Percentiles rank a stretch among this genome's conserved stretches.
phyloP scores from a whole-genome alignment of 53 echinoderm and acorn worm genomes.

The Patiria pectinifera region DNA sequence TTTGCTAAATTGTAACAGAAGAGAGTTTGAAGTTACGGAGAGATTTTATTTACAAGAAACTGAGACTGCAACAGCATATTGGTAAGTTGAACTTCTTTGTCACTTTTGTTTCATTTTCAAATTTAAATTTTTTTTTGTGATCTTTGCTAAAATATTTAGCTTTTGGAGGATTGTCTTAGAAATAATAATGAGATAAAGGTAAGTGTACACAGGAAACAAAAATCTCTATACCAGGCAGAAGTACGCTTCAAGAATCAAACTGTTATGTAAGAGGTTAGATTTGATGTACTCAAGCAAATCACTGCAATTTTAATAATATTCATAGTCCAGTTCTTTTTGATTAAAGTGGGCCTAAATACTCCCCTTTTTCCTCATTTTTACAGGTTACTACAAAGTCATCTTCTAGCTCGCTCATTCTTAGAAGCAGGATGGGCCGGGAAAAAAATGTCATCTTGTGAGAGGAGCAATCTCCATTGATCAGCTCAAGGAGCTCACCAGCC shows the following conservation, averaged over 20 bases:
- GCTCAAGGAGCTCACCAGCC: background rate
- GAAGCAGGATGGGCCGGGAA: background rate
- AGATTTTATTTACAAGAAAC: background rate
- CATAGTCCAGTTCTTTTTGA: background rate
- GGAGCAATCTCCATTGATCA: background rate
- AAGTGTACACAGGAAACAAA: no score
- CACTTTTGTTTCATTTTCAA: background rate
- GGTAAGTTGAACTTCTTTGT: conserved; percentile 26
- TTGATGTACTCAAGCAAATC: no score
- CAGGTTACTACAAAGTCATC: background rate
- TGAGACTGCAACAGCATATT: background rate
- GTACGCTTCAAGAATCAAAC: no score
- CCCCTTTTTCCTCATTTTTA: background rate
- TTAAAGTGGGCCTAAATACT: background rate
- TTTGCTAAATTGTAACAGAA: background rate
- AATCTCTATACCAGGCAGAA: no score
- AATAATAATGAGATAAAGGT: no score
- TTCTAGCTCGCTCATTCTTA: background rate
- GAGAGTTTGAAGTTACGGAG: background rate
- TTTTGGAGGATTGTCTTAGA: no score
- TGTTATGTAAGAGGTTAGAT: no score
- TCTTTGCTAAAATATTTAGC: no score
- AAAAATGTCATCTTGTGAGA: background rate
- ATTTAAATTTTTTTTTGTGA: background rate
- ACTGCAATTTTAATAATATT: no score